Evolutionary conservation across 1,140 invertebrate genomes (phyloP).

Genomic region (Spodoptera litura): DNA sequence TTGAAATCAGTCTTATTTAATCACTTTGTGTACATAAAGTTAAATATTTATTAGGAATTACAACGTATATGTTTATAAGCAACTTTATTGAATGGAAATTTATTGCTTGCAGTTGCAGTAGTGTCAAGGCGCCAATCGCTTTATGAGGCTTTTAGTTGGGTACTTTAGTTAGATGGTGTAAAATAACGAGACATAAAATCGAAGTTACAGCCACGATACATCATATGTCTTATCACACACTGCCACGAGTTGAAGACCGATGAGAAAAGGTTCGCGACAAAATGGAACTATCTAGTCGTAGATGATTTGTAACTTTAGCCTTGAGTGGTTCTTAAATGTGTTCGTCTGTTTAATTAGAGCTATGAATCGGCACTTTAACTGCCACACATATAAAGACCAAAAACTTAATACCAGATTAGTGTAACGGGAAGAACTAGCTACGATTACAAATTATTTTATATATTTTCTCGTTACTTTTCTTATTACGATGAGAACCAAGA

Average conservation of each 20-base stretch:
- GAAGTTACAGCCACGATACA: conserved; percentile 19
- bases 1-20: conserved; percentile 28
- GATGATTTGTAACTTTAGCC: conserved; percentile 20
- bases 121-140: neutral
- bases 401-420: neutral
- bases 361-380: neutral
- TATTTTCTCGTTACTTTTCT: no score
- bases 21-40: conserved; percentile 17
- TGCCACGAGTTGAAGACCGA: conserved; percentile 27
- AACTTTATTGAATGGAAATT: neutral
- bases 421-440: no score
- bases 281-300: conserved; percentile 11
- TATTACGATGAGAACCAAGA: no score
- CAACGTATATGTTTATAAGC: neutral
- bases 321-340: neutral
- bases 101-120: neutral
- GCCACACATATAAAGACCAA: neutral
- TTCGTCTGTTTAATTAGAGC: neutral
- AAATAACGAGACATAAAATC: conserved; percentile 32
- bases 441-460: no score
- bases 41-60: conserved; percentile 20
- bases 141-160: conserved; percentile 1
- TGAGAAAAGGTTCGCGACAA: conserved; percentile 16
- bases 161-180: conserved; percentile 13
- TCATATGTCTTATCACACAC: conserved; percentile 32